Percentiles rank a stretch among this genome's conserved stretches.
Conservation (phyloP, 2,888 invertebrate species). For the Drosophila algonquin region DNA sequence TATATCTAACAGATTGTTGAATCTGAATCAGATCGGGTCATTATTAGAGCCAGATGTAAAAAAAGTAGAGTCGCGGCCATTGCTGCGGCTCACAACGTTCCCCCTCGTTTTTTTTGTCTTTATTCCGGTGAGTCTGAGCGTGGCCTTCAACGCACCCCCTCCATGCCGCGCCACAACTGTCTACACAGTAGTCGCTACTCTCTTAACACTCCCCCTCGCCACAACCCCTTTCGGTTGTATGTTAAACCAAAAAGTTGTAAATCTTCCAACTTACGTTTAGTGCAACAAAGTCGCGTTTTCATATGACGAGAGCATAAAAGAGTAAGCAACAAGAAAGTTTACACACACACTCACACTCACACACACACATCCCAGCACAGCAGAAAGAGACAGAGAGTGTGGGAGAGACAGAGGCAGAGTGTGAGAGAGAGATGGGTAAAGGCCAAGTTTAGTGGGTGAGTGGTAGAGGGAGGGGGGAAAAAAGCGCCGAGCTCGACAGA, state of each 20-base stretch:
- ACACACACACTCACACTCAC: constrained; percentile 23
- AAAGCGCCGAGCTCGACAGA: constrained; percentile 67
- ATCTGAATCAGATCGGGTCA: too few relatives aligned
- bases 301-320: constrained; percentile 63
- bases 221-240: constrained; percentile 18
- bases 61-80: too few relatives aligned
- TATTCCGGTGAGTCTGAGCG: constrained; percentile 26
- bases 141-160: constrained; percentile 30
- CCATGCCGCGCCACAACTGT: constrained; percentile 15
- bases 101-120: constrained; percentile 11
- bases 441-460: constrained; percentile 47
- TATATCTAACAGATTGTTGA: too few relatives aligned
- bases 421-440: constrained; percentile 26
- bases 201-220: background rate
- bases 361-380: constrained; percentile 14
- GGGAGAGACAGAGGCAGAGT: background rate
- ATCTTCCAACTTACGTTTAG: constrained; percentile 65
- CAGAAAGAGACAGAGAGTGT: constrained; percentile 17
- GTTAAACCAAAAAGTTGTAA: constrained; percentile 66
- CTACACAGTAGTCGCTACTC: constrained; percentile 14
- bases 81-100: too few relatives aligned
- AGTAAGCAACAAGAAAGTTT: constrained; percentile 45
- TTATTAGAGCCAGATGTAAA: too few relatives aligned
- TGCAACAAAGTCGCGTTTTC: constrained; percentile 73
- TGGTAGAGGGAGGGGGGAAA: constrained; percentile 17